phyloP scores from a whole-genome alignment of 2,888 invertebrate species.

The Odontocerum albicorne region DNA sequence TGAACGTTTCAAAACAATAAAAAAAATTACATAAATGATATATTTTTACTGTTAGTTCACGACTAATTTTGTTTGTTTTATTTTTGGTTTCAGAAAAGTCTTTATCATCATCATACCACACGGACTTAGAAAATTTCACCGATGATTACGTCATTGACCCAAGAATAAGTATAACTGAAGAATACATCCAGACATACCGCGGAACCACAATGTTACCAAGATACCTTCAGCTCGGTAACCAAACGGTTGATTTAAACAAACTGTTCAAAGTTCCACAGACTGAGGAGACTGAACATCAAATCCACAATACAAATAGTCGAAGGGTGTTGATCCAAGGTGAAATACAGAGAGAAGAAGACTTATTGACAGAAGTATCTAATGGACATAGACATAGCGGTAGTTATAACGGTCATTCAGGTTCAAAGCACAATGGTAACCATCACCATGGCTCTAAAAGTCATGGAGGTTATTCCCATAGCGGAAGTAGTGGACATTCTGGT shows the following conservation, averaged over 20 bases:
- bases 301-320: not conserved
- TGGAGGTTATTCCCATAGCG: slow-evolving; percentile 10
- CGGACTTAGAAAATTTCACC: no score
- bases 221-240: slow-evolving; percentile 51
- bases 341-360: slow-evolving; percentile 25
- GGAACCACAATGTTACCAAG: slow-evolving; percentile 31
- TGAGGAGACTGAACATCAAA: slow-evolving; percentile 4
- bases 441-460: not conserved
- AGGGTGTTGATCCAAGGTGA: slow-evolving; percentile 2
- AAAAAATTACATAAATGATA: no score
- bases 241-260: slow-evolving; percentile 56
- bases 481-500: slow-evolving; percentile 10
- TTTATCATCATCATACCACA: no score
- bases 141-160: slow-evolving; percentile 17
- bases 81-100: no score
- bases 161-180: slow-evolving; percentile 26
- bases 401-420: not conserved
- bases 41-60: no score
- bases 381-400: slow-evolving; percentile 13
- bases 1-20: no score
- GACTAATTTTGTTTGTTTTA: no score
- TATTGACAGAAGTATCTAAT: slow-evolving; percentile 8
- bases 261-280: slow-evolving; percentile 53
- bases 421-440: not conserved
- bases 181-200: slow-evolving; percentile 16